A percentile compares a stretch with the other conserved stretches of the same genome.
phyloP scores from a whole-genome alignment of 2,888 invertebrate species.

The Pocota personata region DNA sequence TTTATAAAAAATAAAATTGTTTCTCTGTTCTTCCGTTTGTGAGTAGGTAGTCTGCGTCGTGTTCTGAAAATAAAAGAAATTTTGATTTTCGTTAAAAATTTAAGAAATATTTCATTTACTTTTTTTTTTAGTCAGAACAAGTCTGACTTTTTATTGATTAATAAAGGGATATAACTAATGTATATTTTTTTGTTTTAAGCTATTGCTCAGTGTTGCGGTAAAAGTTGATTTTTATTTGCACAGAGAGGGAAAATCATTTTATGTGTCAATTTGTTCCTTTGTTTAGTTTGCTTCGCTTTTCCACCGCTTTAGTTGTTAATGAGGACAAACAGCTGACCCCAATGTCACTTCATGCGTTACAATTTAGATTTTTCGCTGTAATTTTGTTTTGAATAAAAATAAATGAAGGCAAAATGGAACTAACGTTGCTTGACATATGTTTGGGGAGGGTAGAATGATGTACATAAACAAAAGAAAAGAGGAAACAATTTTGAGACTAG shows the following conservation, averaged over 20 bases:
- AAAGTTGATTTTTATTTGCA: neutral
- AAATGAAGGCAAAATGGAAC: conserved; percentile 5
- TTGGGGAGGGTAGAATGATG: neutral
- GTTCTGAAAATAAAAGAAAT: conserved; percentile 30
- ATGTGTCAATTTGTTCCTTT: conserved; percentile 1
- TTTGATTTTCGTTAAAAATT: neutral
- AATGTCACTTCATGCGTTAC: conserved; percentile 46
- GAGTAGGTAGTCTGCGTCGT: neutral
- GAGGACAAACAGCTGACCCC: conserved; percentile 40
- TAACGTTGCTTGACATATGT: conserved; percentile 25
- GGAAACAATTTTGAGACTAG: neutral
- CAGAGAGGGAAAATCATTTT: neutral
- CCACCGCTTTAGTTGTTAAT: conserved; percentile 15
- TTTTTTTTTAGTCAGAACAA: neutral
- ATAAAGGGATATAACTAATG: neutral
- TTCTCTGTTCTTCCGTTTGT: neutral
- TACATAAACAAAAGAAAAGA: neutral
- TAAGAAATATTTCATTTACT: neutral
- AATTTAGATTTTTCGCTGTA: conserved; percentile 18
- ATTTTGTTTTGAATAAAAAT: conserved; percentile 1
- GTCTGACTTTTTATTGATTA: neutral
- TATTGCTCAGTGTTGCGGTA: neutral
- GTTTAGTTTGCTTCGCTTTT: conserved; percentile 21
- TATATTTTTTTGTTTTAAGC: neutral
- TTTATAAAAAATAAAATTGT: conserved; percentile 19